A percentile compares a stretch with the other conserved stretches of the same genome.
These are phyloP conservation scores for Cathartes aura DNA, from an alignment of 2,113 vertebrate species.

Conservation along the genomic window DNA sequence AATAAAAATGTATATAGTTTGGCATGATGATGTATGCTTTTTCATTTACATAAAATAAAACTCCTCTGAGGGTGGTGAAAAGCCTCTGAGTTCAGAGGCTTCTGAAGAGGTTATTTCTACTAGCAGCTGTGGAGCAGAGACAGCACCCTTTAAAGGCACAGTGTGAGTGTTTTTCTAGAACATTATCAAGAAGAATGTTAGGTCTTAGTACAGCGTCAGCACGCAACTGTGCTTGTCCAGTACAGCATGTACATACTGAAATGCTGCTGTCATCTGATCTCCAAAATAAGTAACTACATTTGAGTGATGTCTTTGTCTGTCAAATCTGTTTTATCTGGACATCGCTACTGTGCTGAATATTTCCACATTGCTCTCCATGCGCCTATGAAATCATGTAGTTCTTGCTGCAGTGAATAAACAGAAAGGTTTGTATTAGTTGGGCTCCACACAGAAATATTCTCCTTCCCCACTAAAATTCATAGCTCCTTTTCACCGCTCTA, in stretches of 20 bases:
- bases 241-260: neutral
- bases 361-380: rapidly evolving
- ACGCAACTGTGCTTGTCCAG: neutral
- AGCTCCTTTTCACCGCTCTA: neutral
- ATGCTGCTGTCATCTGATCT: neutral
- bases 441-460: neutral
- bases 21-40: neutral
- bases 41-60: neutral
- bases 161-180: neutral
- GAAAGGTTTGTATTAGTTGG: neutral
- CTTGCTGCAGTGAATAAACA: neutral
- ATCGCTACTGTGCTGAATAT: neutral
- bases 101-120: neutral
- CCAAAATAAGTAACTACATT: neutral
- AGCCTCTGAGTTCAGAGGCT: neutral
- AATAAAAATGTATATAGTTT: neutral
- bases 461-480: neutral
- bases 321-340: neutral
- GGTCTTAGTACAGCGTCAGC: neutral
- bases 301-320: neutral
- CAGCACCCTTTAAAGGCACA: neutral
- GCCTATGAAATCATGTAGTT: neutral
- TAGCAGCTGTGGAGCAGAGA: neutral
- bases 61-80: neutral
- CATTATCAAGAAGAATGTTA: neutral